Evolutionary conservation across 2,888 invertebrate genomes (phyloP).

Genomic region (Anoplius nigerrimus): DNA sequence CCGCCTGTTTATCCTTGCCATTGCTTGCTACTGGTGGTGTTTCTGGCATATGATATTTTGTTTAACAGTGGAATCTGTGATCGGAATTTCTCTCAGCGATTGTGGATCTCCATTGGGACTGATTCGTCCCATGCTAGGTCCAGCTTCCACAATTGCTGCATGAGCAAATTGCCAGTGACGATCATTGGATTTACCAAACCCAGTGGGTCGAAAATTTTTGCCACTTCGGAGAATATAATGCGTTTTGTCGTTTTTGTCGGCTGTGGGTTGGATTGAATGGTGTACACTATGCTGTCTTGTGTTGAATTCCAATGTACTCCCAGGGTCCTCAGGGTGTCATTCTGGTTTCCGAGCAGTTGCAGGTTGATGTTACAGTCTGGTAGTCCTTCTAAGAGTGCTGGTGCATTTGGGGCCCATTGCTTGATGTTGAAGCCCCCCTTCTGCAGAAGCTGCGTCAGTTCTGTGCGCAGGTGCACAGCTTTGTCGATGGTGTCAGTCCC

Average conservation of each 20-base stretch:
- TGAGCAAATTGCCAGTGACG: constrained; percentile 17
- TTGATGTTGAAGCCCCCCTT: no score
- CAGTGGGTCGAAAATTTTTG: constrained; percentile 25
- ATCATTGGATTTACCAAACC: constrained; percentile 17
- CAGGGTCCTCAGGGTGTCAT: constrained; percentile 5
- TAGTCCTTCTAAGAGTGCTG: no score
- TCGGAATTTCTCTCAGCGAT: constrained; percentile 16
- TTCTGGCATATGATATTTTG: constrained; percentile 5
- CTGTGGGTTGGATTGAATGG: not conserved
- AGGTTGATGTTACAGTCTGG: not conserved
- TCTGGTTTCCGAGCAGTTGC: not conserved
- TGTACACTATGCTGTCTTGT: not conserved
- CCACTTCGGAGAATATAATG: constrained; percentile 2
- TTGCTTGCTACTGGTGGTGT: no score
- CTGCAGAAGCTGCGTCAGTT: no score
- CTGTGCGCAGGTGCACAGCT: no score
- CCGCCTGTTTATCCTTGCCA: no score
- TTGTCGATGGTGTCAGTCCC: no score
- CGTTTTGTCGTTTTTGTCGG: not conserved
- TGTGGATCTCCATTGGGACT: constrained; percentile 14
- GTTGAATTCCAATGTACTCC: constrained; percentile 15
- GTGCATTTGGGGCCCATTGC: no score
- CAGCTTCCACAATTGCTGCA: constrained; percentile 27
- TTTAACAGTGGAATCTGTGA: constrained; percentile 8
- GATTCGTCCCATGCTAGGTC: constrained; percentile 35